These are phyloP conservation scores for Atethmia centrago DNA, from an alignment of 2,888 invertebrate species.

Conservation along the genomic window DNA sequence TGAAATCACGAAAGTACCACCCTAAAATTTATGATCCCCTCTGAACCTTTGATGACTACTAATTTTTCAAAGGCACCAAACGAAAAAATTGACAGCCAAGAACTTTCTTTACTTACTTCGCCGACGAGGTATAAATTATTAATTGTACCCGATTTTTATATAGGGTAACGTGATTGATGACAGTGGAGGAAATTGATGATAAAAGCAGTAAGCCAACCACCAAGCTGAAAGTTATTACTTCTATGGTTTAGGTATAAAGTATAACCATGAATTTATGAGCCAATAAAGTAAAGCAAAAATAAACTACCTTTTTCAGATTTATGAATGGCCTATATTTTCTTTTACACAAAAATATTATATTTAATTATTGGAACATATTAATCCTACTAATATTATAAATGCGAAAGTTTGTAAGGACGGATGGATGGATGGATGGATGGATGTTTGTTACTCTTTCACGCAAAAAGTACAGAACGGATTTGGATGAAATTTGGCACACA, in stretches of 20 bases:
- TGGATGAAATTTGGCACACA: too few relatives aligned
- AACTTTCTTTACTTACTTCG: slow-evolving; percentile 71
- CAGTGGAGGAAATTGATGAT: slow-evolving; percentile 60
- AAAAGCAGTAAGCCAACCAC: slow-evolving; percentile 56
- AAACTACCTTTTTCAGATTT: slow-evolving; percentile 30
- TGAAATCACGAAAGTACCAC: slow-evolving; percentile 84
- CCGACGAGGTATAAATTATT: slow-evolving; percentile 74
- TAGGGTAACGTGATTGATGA: slow-evolving; percentile 67
- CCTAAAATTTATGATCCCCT: slow-evolving; percentile 85
- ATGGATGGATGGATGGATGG: too few relatives aligned
- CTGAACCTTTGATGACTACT: slow-evolving; percentile 84
- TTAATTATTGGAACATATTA: too few relatives aligned
- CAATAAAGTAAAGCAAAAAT: slow-evolving; percentile 28
- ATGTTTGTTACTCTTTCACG: too few relatives aligned
- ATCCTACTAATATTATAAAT: too few relatives aligned
- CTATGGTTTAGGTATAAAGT: slow-evolving; percentile 8
- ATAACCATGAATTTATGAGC: slow-evolving; percentile 30
- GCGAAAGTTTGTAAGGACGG: too few relatives aligned
- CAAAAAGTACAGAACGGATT: too few relatives aligned
- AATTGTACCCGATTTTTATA: slow-evolving; percentile 67
- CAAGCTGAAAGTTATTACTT: slow-evolving; percentile 39
- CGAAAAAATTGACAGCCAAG: slow-evolving; percentile 75
- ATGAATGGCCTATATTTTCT: not conserved
- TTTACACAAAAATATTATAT: too few relatives aligned
- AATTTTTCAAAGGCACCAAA: slow-evolving; percentile 82